Evolutionary conservation across 2,888 invertebrate species (phyloP), one percentile per base, ranked within the genome.

Genomic region (Drosophila multiciliata): DNA sequence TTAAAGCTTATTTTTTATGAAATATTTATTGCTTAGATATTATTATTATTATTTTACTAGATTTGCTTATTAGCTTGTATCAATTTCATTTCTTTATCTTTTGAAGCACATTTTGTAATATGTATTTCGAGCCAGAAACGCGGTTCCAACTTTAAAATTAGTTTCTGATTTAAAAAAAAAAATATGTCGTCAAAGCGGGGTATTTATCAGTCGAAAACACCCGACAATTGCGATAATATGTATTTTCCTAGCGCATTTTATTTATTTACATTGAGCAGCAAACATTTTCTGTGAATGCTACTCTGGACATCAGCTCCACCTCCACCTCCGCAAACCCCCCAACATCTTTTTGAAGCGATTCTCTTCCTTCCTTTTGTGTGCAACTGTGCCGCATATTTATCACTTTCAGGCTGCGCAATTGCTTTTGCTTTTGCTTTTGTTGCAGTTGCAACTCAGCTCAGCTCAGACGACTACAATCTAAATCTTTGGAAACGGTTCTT

Each of bases 391-490:
- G 52, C 65, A 60, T 53, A 68, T 73, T 79, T 75, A 79, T 73
- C 69, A 66, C 40, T 68, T 82, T 67, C 60, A 15, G 50, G 58
- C 72, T 70, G 80, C 65, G 72, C 66, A 81, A 66, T 81, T 49
- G 57, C 80, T 54, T 61, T 64, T 35, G n/a, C 15, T 23, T 45
- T 4, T 45, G 23, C 15, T 12, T 11, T 12, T 45, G 8, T 42
- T 33, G 53, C 5, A 9, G 23, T 9, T 53, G 29, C 15, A 17
- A 17, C 49, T 49, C 1, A 61, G 73, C 38, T 62, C 53, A 50
- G 45, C 65, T 53, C 58, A 50, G 66, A 49, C 36, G 52, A 54
- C 20, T 50, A 49, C 52, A 65, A 63, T 58, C 67, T 49, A 54
- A 53, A 73, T 73, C 64, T 70, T 67, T 53, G 33, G 55, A 52